Evolutionary conservation across 2,888 invertebrate genomes (phyloP).

Genomic region (Ischnura elegans): DNA sequence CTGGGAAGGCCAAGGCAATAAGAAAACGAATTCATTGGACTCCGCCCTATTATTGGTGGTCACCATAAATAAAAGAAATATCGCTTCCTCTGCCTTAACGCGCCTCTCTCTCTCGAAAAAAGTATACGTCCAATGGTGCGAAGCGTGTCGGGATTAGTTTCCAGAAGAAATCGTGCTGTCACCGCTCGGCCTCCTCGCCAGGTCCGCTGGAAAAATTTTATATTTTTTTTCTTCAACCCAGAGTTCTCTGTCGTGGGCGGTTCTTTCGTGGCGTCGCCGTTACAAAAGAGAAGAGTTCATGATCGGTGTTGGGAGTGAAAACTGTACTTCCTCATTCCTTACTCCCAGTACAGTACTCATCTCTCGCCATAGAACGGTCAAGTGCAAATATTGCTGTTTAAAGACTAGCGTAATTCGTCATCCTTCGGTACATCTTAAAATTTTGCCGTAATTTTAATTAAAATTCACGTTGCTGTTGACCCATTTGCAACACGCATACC

Average conservation of each 20-base stretch:
- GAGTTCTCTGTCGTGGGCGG: neutral
- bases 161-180: neutral
- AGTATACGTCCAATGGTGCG: neutral
- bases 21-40: neutral
- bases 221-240: neutral
- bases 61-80: neutral
- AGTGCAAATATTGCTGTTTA: too few relatives aligned
- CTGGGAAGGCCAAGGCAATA: neutral
- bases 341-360: neutral
- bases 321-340: neutral
- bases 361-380: too few relatives aligned
- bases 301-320: neutral
- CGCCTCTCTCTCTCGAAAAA: neutral
- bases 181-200: neutral
- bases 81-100: neutral
- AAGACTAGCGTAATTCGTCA: too few relatives aligned
- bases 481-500: too few relatives aligned
- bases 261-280: neutral
- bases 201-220: neutral
- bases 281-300: neutral
- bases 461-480: too few relatives aligned
- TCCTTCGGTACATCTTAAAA: too few relatives aligned
- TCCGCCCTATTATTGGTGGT: neutral
- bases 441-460: too few relatives aligned
- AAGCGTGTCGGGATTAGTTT: conserved; percentile 34